Evolutionary conservation across 37 sponge, comb jelly and placozoan species (phyloP).

Genomic region (Theonella swinhoei): DNA sequence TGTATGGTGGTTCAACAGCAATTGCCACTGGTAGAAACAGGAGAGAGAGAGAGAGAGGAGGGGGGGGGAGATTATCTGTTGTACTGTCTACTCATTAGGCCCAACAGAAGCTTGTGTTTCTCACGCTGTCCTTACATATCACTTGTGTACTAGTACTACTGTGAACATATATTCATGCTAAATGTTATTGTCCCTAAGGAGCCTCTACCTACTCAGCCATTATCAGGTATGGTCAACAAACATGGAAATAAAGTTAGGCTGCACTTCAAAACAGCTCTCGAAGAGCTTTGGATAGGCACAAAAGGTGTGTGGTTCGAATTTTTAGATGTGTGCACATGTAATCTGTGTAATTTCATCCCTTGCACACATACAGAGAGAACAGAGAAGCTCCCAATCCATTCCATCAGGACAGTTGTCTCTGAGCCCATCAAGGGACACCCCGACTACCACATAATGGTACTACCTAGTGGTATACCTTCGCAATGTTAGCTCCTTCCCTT

Average conservation of each 20-base stretch:
- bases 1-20: too few relatives aligned
- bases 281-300: conserved; percentile 93
- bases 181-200: too few relatives aligned
- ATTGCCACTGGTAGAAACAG: too few relatives aligned
- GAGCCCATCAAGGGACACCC: conserved; percentile 88
- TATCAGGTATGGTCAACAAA: conserved; percentile 93
- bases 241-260: conserved; percentile 85
- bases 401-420: conserved; percentile 72
- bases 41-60: too few relatives aligned
- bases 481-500: neutral
- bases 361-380: conserved; percentile 70
- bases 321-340: too few relatives aligned
- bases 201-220: conserved; percentile 57
- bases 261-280: conserved; percentile 79
- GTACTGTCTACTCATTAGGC: too few relatives aligned
- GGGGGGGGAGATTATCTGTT: too few relatives aligned
- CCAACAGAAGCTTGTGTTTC: too few relatives aligned
- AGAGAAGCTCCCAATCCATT: conserved; percentile 75
- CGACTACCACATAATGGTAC: conserved; percentile 92
- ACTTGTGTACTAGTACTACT: too few relatives aligned
- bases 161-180: too few relatives aligned
- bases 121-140: too few relatives aligned
- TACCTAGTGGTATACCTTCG: neutral
- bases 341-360: neutral
- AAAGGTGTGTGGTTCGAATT: conserved; percentile 83